phyloP scores from a whole-genome alignment of 2,113 vertebrate genomes.

The Syrrhaptes paradoxus region DNA sequence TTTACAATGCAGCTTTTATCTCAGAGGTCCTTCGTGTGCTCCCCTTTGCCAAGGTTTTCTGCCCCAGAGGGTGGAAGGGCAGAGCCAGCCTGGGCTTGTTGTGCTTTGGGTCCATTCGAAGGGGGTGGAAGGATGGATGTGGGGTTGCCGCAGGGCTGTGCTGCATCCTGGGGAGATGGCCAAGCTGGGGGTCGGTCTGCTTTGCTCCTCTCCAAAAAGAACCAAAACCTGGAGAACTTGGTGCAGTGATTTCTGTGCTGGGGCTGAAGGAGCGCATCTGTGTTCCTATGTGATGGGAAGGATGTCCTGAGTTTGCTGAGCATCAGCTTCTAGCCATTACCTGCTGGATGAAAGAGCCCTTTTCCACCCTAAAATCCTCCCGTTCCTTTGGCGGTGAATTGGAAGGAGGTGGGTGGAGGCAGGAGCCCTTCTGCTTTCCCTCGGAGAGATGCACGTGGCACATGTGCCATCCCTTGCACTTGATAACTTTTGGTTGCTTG shows the following conservation, averaged over 20 bases:
- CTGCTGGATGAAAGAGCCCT: background rate
- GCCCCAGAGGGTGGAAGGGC: background rate
- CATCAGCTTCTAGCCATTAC: background rate
- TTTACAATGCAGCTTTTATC: background rate
- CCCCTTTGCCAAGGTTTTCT: background rate
- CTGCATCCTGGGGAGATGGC: background rate
- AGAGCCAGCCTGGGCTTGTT: background rate
- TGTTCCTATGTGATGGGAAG: background rate
- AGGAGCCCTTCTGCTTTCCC: background rate
- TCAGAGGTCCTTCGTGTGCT: accelerated
- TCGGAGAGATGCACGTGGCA: too few relatives aligned
- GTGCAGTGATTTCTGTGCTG: background rate
- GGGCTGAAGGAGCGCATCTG: accelerated
- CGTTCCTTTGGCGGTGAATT: accelerated
- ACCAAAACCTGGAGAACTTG: background rate
- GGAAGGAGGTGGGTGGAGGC: background rate
- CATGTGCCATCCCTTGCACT: background rate
- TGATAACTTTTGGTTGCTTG: too few relatives aligned
- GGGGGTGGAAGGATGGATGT: background rate
- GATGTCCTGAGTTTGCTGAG: background rate
- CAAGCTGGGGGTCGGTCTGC: background rate
- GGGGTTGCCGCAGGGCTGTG: background rate
- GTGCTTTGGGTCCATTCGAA: background rate
- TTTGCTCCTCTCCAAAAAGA: background rate
- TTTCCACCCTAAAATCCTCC: background rate